A percentile compares a stretch with the other conserved stretches of the same genome.
Conservation (phyloP, 2,888 invertebrate genomes). For the Coleophora deauratella region DNA sequence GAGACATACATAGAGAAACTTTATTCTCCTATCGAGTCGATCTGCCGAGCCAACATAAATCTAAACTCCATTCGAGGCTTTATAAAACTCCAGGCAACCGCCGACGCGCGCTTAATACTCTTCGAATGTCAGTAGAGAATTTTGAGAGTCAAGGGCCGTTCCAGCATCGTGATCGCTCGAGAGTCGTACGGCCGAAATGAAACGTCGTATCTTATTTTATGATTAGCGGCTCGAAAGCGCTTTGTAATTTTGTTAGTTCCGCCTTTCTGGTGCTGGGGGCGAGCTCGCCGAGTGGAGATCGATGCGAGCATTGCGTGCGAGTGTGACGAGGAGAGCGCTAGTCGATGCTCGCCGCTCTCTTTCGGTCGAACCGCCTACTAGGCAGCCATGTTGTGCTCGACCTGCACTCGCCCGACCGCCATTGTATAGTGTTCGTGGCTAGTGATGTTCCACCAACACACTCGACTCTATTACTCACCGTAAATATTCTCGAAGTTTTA, state of each 20-base stretch:
- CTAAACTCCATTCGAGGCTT: slow-evolving; percentile 46
- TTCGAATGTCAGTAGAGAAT: slow-evolving; percentile 63
- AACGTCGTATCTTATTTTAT: slow-evolving; percentile 76
- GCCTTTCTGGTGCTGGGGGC: slow-evolving; percentile 75
- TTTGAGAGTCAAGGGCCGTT: slow-evolving; percentile 73
- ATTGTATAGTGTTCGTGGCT: slow-evolving; percentile 69
- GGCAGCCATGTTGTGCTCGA: slow-evolving; percentile 75
- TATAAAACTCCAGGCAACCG: slow-evolving; percentile 43
- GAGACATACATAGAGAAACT: slow-evolving; percentile 5
- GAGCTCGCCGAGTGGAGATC: slow-evolving; percentile 70
- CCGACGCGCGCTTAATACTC: slow-evolving; percentile 56
- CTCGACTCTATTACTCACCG: slow-evolving; percentile 45
- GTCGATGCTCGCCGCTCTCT: slow-evolving; percentile 46
- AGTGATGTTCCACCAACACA: slow-evolving; percentile 56
- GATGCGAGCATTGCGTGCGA: slow-evolving; percentile 65
- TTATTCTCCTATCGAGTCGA: slow-evolving; percentile 16
- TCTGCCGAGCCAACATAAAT: slow-evolving; percentile 30
- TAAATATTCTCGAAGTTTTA: too few species aligned
- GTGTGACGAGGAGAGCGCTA: slow-evolving; percentile 53
- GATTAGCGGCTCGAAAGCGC: slow-evolving; percentile 75
- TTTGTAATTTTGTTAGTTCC: slow-evolving; percentile 75
- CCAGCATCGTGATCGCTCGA: slow-evolving; percentile 69
- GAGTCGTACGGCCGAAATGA: slow-evolving; percentile 73
- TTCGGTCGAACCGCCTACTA: slow-evolving; percentile 70
- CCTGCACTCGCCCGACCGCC: slow-evolving; percentile 74